Evolutionary conservation across 2,797 vertebrate species (phyloP), one percentile per base, ranked within the genome.

Genomic region (Microctenopoma steveboyesi): DNA sequence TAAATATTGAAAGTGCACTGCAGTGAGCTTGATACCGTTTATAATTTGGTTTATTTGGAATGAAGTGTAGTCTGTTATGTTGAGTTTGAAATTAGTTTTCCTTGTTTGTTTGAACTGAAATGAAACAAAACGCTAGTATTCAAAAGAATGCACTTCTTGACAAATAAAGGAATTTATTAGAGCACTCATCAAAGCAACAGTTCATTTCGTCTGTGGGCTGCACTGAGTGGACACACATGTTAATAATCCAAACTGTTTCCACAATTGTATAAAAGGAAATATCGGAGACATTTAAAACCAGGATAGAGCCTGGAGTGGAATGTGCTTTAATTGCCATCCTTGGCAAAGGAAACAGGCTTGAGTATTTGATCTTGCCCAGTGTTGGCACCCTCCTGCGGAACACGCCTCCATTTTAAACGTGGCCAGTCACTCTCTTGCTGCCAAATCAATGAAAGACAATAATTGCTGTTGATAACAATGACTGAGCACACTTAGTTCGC

Each of bases 191-290:
- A 92, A 87, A 89, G 83, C 85, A 92, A 83, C 84, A 78, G 87
- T 90, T 53, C 69, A 64, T 88, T 93, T 89, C 76, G 87, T 81
- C 81, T 79, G 77, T 76, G 81, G 74, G 72, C 70, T 74, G 60
- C 61, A 78, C 83, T 81, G 76, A 88, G 86, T 86, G 83, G 70
- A 90, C 86, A 91, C 92, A 94, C 89, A 92, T 95, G 94, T 92
- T 93, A 94, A 92, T 92, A 92, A 93, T 94, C 89, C 86, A 81
- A 88, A 85, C 81, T 85, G 88, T 92, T 94, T 92, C 92, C 90
- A 91, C 88, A 85, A 89, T 91, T 88, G 90, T 91, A 93, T 92
- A 91, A 92, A 92, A 92, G 86, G 86, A 92, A 94, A 92, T 92
- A 92, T 93, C 83, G 86, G 89, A 93, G 89, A 89, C 86, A 89